These are phyloP conservation scores for Datnioides undecimradiatus DNA, from an alignment of 2,113 vertebrate genomes.

Conservation along the genomic window DNA sequence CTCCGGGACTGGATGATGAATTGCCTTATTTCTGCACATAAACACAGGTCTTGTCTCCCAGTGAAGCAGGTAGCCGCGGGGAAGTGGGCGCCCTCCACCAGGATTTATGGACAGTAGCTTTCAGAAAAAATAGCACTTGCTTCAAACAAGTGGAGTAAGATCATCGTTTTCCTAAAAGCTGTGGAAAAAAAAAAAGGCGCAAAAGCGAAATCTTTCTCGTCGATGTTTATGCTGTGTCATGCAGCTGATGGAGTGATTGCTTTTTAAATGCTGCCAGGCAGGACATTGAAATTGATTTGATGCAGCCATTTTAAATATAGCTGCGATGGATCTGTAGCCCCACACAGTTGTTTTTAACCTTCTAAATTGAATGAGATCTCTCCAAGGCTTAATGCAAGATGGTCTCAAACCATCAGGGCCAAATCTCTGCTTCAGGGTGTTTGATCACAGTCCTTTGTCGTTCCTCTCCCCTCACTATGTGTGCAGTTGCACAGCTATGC, in stretches of 20 bases:
- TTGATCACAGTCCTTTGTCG: conserved; percentile 17
- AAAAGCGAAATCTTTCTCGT: conserved; percentile 29
- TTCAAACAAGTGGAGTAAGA: conserved; percentile 52
- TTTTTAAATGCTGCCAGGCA: conserved; percentile 54
- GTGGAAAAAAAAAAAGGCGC: not conserved
- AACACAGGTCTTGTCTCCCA: conserved; percentile 66
- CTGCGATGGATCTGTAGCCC: conserved; percentile 33
- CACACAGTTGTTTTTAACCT: conserved; percentile 27
- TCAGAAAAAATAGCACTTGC: conserved; percentile 51
- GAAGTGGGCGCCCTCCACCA: conserved; percentile 22
- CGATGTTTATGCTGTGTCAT: conserved; percentile 53
- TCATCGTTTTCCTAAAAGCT: conserved; percentile 45
- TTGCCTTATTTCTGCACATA: conserved; percentile 70
- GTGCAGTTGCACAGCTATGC: not conserved
- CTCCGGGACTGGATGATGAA: conserved; percentile 68
- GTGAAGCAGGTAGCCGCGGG: conserved; percentile 51
- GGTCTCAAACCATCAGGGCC: conserved; percentile 4
- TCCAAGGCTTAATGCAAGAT: not conserved
- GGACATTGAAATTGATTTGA: conserved; percentile 57
- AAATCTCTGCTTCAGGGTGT: conserved; percentile 12
- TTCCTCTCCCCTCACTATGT: not conserved
- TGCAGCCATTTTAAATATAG: conserved; percentile 60
- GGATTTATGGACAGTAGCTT: conserved; percentile 63
- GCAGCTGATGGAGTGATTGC: conserved; percentile 49
- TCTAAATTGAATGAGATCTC: conserved; percentile 43